Evolutionary conservation across 2,888 invertebrate species (phyloP), one percentile per base, ranked within the genome.

Genomic region (Habrosyne pyritoides): DNA sequence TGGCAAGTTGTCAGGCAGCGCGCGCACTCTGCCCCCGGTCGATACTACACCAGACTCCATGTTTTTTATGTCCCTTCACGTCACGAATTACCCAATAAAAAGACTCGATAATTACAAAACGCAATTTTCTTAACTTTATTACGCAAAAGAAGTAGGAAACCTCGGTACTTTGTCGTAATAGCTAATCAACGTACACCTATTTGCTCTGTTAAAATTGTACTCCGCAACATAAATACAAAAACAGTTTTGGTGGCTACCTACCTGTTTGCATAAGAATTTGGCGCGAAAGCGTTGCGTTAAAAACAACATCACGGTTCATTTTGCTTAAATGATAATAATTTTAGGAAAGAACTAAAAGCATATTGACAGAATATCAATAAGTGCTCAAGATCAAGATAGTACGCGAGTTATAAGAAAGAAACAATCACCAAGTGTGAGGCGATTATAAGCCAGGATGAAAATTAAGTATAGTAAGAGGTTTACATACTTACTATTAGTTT

Each of bases 1-100:
- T 42, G 36, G 36, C 36, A 42, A 42, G 36, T 42, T 42, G 36
- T 42, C 36, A 42, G 36, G 83, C 77, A 78, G 84, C 91, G 91
- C 91, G 91, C 91, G 91, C 88, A 82, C 76, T 61, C 69, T 68
- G 66, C 61, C 71, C 79, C 84, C 86, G 91, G 90, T 91, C 91
- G 91, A 92, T 91, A 91, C 78, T 72, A 81, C 84, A 83, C 87
- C 89, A 91, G 89, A 89, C 91, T 89, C 86, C 80, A 88, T 87
- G 84, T 89, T 91, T 91, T 91, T 91, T 89, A 91, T 89, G 88
- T 87, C 87, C 81, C 87, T 86, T 87, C 83, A 81, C 84, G 83
- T 86, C 83, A 87, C 80, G 77, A 86, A 85, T 86, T 85, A 81
- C 82, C 84, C 80, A 83, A 85, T 85, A 84, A 88, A 83, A 81